Conservation (phyloP, 2,888 invertebrate species). For the Cosmia trapezina region DNA sequence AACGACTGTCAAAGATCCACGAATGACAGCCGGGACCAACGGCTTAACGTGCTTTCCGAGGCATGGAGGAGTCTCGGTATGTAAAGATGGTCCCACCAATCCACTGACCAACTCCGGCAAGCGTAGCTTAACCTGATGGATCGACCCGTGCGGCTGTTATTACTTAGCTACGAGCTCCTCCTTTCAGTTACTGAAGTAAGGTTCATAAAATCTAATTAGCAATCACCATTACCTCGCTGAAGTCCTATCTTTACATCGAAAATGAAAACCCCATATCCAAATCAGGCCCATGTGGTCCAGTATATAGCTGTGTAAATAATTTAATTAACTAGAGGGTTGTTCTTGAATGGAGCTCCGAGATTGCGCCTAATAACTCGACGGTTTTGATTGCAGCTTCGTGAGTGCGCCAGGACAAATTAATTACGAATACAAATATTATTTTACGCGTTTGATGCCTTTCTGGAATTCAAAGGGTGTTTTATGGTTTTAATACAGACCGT, state of each 20-base stretch:
- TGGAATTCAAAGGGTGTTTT: constrained; percentile 14
- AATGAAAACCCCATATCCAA: constrained; percentile 18
- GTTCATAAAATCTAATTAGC: too few species aligned
- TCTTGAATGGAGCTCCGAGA: constrained; percentile 27
- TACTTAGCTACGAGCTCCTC: too few species aligned
- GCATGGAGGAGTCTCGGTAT: too few species aligned
- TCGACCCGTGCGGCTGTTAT: too few species aligned
- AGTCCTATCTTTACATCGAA: neutral
- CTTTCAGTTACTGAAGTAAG: too few species aligned
- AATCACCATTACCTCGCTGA: too few species aligned
- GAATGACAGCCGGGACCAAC: too few species aligned
- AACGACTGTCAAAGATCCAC: too few species aligned
- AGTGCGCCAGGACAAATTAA: constrained; percentile 45
- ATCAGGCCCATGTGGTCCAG: constrained; percentile 2
- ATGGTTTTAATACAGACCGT: neutral
- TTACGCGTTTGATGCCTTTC: constrained; percentile 24
- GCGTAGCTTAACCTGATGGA: too few species aligned
- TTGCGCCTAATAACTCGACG: constrained; percentile 40
- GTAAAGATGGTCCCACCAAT: too few species aligned
- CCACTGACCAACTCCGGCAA: too few species aligned
- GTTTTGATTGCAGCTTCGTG: constrained; percentile 32
- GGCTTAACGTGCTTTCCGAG: too few species aligned
- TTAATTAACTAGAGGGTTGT: constrained; percentile 23
- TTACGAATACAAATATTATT: constrained; percentile 51
- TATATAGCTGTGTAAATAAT: constrained; percentile 24